Conservation (phyloP, 2,797 vertebrate genomes). For the Characodon lateralis region DNA sequence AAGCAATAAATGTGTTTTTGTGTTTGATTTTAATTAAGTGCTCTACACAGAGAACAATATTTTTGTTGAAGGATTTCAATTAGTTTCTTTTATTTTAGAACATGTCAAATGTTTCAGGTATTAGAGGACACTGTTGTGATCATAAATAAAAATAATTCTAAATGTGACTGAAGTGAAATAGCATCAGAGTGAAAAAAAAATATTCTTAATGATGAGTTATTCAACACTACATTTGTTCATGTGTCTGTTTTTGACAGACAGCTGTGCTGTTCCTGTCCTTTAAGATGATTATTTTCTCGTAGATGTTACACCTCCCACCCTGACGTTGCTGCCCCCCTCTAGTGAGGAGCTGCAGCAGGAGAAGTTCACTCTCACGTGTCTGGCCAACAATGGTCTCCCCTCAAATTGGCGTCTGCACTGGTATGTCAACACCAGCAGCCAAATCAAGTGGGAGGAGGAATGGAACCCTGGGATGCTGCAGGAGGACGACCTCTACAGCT, state of each 20-base stretch:
- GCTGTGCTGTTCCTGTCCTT: not conserved
- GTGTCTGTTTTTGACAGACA: not conserved
- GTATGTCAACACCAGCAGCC: constrained; percentile 7
- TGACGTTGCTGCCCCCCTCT: constrained; percentile 5
- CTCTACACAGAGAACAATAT: no score
- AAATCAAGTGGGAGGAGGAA: not conserved
- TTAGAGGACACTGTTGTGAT: no score
- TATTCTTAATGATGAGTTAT: no score
- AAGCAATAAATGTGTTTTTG: no score
- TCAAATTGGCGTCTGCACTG: constrained; percentile 17
- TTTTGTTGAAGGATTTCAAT: no score
- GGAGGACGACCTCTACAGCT: constrained; percentile 15
- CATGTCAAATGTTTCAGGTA: no score
- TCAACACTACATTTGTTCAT: no score
- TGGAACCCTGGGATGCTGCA: not conserved
- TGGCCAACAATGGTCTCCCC: constrained; percentile 18
- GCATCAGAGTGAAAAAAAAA: no score
- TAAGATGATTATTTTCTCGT: not conserved
- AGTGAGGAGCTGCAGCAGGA: constrained; percentile 6
- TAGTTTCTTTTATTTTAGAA: no score
- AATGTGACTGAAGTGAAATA: no score
- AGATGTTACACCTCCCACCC: not conserved
- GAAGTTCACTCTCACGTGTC: constrained; percentile 9
- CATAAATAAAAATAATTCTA: no score
- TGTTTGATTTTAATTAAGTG: no score